Evolutionary conservation across 2,113 vertebrate genomes (phyloP).

Genomic region (Podarcis cretensis): DNA sequence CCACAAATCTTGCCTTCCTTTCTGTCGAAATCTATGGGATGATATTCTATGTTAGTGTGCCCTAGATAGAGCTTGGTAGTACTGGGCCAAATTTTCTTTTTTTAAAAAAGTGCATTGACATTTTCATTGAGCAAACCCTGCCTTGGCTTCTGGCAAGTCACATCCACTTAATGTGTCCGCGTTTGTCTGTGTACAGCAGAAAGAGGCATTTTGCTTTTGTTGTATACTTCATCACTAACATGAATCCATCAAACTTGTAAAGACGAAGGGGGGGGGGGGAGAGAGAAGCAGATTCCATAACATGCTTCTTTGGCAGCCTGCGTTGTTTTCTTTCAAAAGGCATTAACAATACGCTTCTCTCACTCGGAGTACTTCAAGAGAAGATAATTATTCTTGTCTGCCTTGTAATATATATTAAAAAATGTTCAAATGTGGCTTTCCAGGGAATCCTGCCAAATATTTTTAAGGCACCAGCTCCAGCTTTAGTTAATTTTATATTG

Average conservation of each 20-base stretch:
- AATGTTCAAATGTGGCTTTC: slow-evolving; percentile 89
- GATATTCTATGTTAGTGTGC: slow-evolving; percentile 35
- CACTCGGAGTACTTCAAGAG: slow-evolving; percentile 79
- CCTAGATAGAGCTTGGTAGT: neutral
- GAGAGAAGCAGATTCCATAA: slow-evolving; percentile 51
- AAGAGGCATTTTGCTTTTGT: slow-evolving; percentile 33
- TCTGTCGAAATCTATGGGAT: slow-evolving; percentile 44
- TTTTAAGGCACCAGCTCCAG: slow-evolving; percentile 85
- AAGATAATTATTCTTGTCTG: slow-evolving; percentile 90
- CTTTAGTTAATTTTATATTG: slow-evolving; percentile 84
- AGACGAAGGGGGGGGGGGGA: neutral
- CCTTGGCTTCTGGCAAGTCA: slow-evolving; percentile 26
- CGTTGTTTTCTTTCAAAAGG: slow-evolving; percentile 73
- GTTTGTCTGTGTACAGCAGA: neutral
- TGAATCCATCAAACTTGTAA: slow-evolving; percentile 36
- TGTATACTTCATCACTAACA: slow-evolving; percentile 16
- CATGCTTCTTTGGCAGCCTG: slow-evolving; percentile 61
- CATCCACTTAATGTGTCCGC: slow-evolving; percentile 10
- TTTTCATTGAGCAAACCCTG: slow-evolving; percentile 15
- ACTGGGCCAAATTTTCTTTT: neutral
- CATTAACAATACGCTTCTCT: slow-evolving; percentile 73
- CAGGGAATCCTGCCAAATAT: slow-evolving; percentile 85
- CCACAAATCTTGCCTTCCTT: slow-evolving; percentile 13
- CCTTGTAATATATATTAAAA: slow-evolving; percentile 89
- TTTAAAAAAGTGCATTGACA: slow-evolving; percentile 22